These are phyloP conservation scores for Atherinosoma microstoma DNA, from an alignment of 2,797 vertebrate genomes.

Conservation along the genomic window DNA sequence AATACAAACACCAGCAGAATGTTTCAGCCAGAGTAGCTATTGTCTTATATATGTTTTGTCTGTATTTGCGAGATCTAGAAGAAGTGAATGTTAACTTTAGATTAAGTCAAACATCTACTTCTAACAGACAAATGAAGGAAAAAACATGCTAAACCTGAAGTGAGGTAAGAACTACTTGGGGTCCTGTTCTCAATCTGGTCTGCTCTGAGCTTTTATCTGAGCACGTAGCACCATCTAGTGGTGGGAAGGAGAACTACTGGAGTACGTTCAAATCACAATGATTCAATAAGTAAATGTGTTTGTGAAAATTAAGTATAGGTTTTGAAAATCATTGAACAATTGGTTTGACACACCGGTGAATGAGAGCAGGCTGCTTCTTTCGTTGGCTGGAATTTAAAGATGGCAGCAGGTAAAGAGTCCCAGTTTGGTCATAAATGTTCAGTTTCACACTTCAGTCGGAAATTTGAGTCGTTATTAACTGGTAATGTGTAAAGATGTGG, in stretches of 20 bases:
- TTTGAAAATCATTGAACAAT: no score
- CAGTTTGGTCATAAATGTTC: no score
- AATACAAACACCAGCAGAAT: not conserved
- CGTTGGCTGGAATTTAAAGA: no score
- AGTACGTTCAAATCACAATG: not conserved
- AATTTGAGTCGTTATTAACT: not conserved
- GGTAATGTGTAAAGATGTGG: not conserved
- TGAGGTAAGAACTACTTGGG: constrained; percentile 9
- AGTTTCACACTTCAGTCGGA: no score
- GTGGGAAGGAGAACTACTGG: not conserved
- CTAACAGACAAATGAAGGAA: not conserved
- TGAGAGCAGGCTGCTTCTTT: no score
- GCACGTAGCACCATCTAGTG: constrained; percentile 70
- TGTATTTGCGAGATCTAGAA: not conserved
- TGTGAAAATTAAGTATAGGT: not conserved
- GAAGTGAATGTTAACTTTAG: not conserved
- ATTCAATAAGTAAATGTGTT: not conserved
- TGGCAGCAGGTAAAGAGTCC: no score
- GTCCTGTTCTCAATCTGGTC: not conserved
- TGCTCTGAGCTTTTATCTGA: constrained; percentile 38
- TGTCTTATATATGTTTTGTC: not conserved
- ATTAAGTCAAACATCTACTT: not conserved
- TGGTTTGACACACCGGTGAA: no score
- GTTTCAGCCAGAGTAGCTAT: not conserved
- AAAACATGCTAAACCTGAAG: not conserved